phyloP scores from a whole-genome alignment of 2,888 invertebrate species.

The Seira musarum region DNA sequence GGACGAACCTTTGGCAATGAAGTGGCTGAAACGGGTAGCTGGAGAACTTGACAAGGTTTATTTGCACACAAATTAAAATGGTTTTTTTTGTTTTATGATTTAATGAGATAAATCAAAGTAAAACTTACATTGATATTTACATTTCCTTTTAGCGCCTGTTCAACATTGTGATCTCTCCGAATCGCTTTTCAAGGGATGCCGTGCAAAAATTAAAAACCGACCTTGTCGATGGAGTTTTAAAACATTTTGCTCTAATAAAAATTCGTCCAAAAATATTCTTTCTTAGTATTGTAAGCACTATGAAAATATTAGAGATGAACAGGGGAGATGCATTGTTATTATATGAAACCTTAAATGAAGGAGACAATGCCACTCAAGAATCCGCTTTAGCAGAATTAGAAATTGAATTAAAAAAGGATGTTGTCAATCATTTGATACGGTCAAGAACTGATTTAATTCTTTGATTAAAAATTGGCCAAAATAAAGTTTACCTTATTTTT shows the following conservation, averaged over 20 bases:
- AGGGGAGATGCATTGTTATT: slow-evolving; percentile 62
- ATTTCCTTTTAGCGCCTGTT: slow-evolving; percentile 60
- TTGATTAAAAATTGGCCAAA: not conserved
- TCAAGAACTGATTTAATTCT: slow-evolving; percentile 47
- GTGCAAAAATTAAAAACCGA: slow-evolving; percentile 59
- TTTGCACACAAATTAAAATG: not conserved
- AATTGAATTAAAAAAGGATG: slow-evolving; percentile 39
- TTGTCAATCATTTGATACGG: slow-evolving; percentile 33
- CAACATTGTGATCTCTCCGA: slow-evolving; percentile 59
- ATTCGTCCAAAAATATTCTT: slow-evolving; percentile 62
- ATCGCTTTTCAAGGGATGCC: slow-evolving; percentile 62
- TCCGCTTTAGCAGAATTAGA: slow-evolving; percentile 63
- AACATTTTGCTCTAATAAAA: slow-evolving; percentile 52
- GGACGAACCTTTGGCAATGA: slow-evolving; percentile 57
- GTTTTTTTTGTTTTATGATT: not conserved
- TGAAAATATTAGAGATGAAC: slow-evolving; percentile 63
- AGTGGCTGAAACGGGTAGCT: slow-evolving; percentile 66
- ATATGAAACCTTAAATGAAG: slow-evolving; percentile 59
- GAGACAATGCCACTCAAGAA: slow-evolving; percentile 59
- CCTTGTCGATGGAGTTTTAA: slow-evolving; percentile 64
- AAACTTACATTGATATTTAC: not conserved
- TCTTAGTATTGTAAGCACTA: slow-evolving; percentile 57
- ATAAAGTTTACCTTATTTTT: too few relatives aligned
- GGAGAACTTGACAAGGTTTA: slow-evolving; percentile 61
- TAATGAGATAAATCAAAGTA: not conserved